Evolutionary conservation across 2,797 vertebrate genomes (phyloP).

Genomic region (Intellagama lesueurii): DNA sequence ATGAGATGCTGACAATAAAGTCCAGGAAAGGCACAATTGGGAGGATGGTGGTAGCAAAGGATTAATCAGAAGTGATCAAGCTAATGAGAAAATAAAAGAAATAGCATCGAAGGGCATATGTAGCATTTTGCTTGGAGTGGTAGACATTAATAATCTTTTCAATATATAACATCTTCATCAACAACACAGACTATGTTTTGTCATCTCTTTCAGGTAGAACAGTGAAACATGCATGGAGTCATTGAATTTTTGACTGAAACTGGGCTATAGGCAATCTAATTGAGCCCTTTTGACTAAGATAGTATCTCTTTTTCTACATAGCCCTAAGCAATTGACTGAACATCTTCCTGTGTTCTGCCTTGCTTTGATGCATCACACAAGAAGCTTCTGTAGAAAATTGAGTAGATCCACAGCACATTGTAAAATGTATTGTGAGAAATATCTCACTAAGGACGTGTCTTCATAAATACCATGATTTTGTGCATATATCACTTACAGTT

Average conservation of each 20-base stretch:
- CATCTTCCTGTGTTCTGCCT: background rate
- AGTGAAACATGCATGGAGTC: background rate
- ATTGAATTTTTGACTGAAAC: background rate
- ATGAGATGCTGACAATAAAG: background rate
- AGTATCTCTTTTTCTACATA: background rate
- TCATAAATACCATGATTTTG: background rate
- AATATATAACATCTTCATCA: background rate
- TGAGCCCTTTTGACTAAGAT: background rate
- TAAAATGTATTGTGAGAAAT: background rate
- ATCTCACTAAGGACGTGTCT: too few species aligned
- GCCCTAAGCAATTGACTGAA: background rate
- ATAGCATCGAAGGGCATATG: background rate
- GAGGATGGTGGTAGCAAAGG: background rate
- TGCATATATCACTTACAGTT: constrained; percentile 52
- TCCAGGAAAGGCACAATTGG: background rate
- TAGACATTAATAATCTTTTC: background rate
- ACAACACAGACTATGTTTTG: background rate
- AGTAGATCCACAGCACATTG: background rate
- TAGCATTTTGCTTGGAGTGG: background rate
- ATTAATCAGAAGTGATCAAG: background rate
- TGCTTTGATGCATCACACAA: background rate
- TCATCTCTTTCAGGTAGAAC: background rate
- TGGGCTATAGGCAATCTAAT: background rate
- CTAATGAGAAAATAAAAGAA: background rate
- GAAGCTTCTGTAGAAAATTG: background rate